Evolutionary conservation across 2,797 vertebrate species (phyloP).

Genomic region (Chelon auratus): DNA sequence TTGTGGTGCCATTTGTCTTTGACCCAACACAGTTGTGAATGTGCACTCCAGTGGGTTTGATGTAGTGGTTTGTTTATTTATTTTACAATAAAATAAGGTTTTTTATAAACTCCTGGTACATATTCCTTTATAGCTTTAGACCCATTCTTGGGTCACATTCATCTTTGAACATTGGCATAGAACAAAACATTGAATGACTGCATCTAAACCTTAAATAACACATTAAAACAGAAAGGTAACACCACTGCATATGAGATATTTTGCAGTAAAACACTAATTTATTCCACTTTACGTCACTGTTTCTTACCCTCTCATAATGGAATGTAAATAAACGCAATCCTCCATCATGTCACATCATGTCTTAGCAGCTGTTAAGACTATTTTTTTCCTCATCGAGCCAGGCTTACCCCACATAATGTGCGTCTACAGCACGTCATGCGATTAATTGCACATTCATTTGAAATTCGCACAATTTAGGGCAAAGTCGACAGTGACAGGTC

Average conservation of each 20-base stretch:
- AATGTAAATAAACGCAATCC: too few species aligned
- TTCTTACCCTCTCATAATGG: neutral
- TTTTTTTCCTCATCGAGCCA: too few species aligned
- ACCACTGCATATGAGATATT: neutral
- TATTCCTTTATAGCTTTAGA: neutral
- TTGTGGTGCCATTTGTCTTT: conserved; percentile 38
- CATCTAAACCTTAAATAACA: too few species aligned
- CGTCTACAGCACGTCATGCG: too few species aligned
- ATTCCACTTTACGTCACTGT: neutral
- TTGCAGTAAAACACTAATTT: neutral
- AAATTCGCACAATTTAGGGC: neutral
- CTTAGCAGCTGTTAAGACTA: too few species aligned
- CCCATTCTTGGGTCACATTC: neutral
- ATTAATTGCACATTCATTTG: too few species aligned
- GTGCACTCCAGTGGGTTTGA: conserved; percentile 47
- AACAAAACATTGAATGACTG: too few species aligned
- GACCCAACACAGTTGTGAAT: conserved; percentile 42
- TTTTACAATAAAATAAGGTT: conserved; percentile 77
- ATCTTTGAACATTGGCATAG: too few species aligned
- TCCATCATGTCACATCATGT: too few species aligned
- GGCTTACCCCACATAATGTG: too few species aligned
- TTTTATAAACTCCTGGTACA: conserved; percentile 60
- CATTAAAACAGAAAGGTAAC: neutral
- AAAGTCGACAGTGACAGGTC: neutral
- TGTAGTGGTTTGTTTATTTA: conserved; percentile 62